phyloP scores from a whole-genome alignment of 2,888 invertebrate genomes.

The Caenorhabditis sp. region DNA sequence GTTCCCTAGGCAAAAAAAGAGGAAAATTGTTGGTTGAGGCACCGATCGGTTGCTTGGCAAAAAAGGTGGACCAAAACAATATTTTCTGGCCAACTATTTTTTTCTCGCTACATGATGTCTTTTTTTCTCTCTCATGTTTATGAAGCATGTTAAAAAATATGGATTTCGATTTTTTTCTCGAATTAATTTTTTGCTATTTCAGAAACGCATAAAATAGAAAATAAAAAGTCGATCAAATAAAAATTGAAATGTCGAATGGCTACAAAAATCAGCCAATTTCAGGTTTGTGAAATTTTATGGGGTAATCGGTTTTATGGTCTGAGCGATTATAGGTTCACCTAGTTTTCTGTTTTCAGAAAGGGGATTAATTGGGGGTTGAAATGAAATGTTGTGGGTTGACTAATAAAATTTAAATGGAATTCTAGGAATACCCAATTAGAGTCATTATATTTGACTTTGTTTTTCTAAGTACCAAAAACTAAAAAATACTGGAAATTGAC shows the following conservation, averaged over 20 bases:
- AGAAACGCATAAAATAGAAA: neutral
- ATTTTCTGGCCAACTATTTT: conserved; percentile 11
- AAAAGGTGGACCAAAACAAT: conserved; percentile 38
- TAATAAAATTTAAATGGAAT: too few relatives aligned
- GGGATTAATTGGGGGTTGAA: too few relatives aligned
- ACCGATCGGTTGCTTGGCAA: conserved; percentile 40
- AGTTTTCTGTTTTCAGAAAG: neutral
- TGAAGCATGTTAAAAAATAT: neutral
- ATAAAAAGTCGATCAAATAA: neutral
- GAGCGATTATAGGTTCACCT: neutral
- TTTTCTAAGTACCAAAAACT: too few relatives aligned
- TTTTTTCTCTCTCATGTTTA: neutral
- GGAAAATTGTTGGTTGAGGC: conserved; percentile 5
- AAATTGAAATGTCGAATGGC: conserved; percentile 27
- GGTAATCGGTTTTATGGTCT: neutral
- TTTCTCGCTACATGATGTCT: neutral
- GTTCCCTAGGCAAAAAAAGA: neutral
- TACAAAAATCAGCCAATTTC: conserved; percentile 39
- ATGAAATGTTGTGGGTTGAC: too few relatives aligned
- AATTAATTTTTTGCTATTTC: neutral
- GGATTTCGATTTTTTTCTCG: neutral
- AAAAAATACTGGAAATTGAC: too few relatives aligned
- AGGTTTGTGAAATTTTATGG: conserved; percentile 11
- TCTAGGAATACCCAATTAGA: too few relatives aligned
- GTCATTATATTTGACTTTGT: too few relatives aligned